Conservation (phyloP, 2,797 vertebrate species). For the Myiothlypis chrysogaster region DNA sequence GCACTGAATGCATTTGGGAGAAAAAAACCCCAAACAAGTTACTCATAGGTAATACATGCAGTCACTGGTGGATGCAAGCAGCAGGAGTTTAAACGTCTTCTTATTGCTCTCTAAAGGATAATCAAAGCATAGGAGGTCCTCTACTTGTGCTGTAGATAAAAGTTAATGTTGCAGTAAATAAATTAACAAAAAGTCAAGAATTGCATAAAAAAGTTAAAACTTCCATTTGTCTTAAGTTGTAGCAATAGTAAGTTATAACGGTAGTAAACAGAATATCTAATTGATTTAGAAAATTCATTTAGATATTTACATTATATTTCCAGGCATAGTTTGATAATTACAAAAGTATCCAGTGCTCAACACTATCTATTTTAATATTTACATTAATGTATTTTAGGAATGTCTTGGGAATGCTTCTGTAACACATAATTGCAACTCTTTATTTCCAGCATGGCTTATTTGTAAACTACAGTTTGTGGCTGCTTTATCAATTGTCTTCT, state of each 20-base stretch:
- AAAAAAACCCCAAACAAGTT: background rate
- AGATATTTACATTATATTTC: background rate
- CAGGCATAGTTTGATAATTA: background rate
- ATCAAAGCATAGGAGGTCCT: background rate
- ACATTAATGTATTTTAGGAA: background rate
- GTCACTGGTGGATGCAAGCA: background rate
- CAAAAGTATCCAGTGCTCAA: background rate
- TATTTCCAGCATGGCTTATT: background rate
- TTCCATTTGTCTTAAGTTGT: background rate
- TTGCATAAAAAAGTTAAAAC: background rate
- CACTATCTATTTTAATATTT: background rate
- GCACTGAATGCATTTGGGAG: background rate
- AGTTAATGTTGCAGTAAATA: background rate
- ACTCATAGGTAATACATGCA: background rate
- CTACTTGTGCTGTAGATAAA: background rate
- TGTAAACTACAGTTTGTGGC: background rate
- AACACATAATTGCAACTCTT: background rate
- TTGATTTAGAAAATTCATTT: background rate
- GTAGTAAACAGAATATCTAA: background rate
- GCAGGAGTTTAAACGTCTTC: background rate
- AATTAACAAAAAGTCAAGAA: background rate
- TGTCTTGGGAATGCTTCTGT: background rate
- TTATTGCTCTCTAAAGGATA: background rate
- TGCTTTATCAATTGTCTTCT: background rate
- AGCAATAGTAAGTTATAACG: background rate